Evolutionary conservation across 2,113 vertebrate species (phyloP), one percentile per base, ranked within the genome.

Genomic region (Dipodomys ordii): DNA sequence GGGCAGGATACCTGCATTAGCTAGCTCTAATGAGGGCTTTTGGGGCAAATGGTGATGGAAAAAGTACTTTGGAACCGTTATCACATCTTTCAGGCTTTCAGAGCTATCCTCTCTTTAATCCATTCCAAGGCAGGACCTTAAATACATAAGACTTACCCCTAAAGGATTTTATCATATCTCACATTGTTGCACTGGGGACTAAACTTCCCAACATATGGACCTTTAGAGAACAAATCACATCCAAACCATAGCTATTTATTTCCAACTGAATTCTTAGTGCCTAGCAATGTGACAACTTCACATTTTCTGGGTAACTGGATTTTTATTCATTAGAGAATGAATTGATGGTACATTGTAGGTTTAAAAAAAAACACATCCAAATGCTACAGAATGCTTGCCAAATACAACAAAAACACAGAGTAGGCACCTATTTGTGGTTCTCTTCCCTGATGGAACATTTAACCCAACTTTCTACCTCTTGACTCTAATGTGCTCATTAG

Each of bases 271-370:
- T 77, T 30, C 49, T 62, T 35, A 2, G 4, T 57, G 15, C 71
- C 30, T 65, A 8, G 18, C 6, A 18, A 11, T 93, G 22, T 83
- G 92, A 49, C 2, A 32, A 57, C 64, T n/a, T 49, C 3, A 57
- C 30, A 82, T 49, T 72, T 68, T 23, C 13, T 65, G 76, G 79
- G 23, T 82, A 22, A 83, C 44, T 71, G 20, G 76, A 82, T 82
- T 74, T 88, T 83, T 76, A 74, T 53, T 86, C 67, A 46, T 83
- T 60, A 87, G 53, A 93, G 72, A 83, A 95, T 79, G 39, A 87
- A 83, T 68, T 35, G 32, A 49, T 87, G 25, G 3, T 57, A 12
- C 78, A 65, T 39, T 92, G 35, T 35, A 67, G 32, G 49, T 85
- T 88, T 91, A 84, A 88, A 92, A 96, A 72, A 57, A 57, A 18